These are phyloP conservation scores for Canis aureus DNA, from an alignment of 2,113 vertebrate species.

Conservation along the genomic window DNA sequence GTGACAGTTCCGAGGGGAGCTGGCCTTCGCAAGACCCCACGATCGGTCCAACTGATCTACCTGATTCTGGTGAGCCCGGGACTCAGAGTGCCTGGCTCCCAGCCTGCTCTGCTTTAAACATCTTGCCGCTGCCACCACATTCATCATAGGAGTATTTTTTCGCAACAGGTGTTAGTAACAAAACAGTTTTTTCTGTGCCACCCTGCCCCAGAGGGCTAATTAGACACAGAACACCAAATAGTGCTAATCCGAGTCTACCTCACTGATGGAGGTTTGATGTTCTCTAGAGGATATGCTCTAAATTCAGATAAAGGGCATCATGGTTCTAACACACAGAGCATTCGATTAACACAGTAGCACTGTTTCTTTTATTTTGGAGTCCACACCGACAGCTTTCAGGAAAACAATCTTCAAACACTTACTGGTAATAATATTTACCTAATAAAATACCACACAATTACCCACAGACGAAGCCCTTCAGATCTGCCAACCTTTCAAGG, in stretches of 20 bases:
- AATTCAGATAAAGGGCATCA: not conserved
- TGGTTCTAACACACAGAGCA: not conserved
- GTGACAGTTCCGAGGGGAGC: not conserved
- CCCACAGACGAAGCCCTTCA: not conserved
- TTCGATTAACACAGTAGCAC: not conserved
- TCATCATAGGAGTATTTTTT: not conserved
- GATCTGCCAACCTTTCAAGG: not conserved
- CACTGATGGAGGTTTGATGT: too few relatives aligned
- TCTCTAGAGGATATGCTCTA: not conserved
- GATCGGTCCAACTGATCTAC: rapidly evolving
- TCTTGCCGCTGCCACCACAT: not conserved
- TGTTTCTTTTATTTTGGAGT: not conserved
- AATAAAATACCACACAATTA: not conserved
- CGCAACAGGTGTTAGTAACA: not conserved
- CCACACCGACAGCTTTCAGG: not conserved
- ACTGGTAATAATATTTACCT: conserved; percentile 30
- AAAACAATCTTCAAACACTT: not conserved
- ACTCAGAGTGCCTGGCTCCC: too few relatives aligned
- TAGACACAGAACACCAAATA: not conserved
- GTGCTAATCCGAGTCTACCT: rapidly evolving
- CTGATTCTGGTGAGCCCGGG: too few relatives aligned
- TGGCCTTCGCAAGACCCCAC: not conserved
- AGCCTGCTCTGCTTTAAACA: not conserved
- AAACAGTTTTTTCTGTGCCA: not conserved
- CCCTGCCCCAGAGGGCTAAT: not conserved